Conservation (phyloP, 1,140 invertebrate species). For the Hetaerina americana region DNA sequence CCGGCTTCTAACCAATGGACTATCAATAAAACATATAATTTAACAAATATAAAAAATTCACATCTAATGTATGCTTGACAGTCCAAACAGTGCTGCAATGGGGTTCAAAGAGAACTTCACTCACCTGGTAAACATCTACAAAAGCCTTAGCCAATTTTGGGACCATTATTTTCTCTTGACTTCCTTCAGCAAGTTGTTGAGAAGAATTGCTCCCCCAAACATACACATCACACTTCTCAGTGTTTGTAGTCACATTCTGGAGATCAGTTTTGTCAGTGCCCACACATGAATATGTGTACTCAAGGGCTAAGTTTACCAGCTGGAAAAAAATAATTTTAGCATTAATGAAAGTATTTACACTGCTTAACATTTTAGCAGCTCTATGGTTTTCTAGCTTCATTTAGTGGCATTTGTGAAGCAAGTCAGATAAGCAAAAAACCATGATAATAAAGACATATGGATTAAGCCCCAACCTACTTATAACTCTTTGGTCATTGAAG, state of each 20-base stretch:
- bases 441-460: too few relatives aligned
- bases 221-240: conserved; percentile 40
- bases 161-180: conserved; percentile 42
- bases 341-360: conserved; percentile 2
- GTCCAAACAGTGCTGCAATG: too few relatives aligned
- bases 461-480: too few relatives aligned
- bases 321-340: conserved; percentile 20
- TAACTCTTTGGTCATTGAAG: too few relatives aligned
- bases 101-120: too few relatives aligned
- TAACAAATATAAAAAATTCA: too few relatives aligned
- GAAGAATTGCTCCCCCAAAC: conserved; percentile 58
- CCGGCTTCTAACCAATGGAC: too few relatives aligned
- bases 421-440: too few relatives aligned
- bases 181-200: conserved; percentile 46
- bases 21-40: too few relatives aligned
- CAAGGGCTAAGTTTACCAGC: conserved; percentile 31
- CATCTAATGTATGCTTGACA: too few relatives aligned
- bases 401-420: too few relatives aligned
- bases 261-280: conserved; percentile 15
- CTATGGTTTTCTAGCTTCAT: too few relatives aligned
- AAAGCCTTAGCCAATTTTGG: conserved; percentile 44
- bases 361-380: conserved; percentile 7
- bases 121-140: conserved; percentile 41
- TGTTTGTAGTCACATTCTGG: not conserved
- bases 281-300: conserved; percentile 27